Evolutionary conservation across 2,797 vertebrate species (phyloP).

Genomic region (Potorous gilbertii): DNA sequence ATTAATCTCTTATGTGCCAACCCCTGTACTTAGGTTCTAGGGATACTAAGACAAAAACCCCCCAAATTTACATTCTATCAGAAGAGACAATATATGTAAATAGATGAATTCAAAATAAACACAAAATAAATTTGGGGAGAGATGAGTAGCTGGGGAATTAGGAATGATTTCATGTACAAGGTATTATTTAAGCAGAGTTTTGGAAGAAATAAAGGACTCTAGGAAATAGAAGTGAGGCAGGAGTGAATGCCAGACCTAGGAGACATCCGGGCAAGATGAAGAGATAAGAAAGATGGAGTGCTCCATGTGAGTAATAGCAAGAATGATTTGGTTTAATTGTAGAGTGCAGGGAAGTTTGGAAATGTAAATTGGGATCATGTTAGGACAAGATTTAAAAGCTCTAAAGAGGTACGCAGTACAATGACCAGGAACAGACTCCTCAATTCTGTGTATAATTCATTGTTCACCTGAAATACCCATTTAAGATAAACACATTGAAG

Average conservation of each 20-base stretch:
- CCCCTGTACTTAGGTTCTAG: background rate
- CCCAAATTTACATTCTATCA: background rate
- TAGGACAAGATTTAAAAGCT: background rate
- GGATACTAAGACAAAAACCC: background rate
- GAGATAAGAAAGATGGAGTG: background rate
- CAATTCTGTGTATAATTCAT: background rate
- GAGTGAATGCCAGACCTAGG: background rate
- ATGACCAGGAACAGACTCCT: background rate
- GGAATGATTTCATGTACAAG: background rate
- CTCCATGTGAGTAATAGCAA: background rate
- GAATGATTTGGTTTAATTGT: background rate
- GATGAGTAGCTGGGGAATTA: background rate
- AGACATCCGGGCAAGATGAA: background rate
- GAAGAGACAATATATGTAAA: background rate
- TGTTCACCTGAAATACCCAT: background rate
- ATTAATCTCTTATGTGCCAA: background rate
- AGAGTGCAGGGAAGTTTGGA: background rate
- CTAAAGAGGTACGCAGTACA: background rate
- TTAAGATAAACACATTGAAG: background rate
- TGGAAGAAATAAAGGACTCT: background rate
- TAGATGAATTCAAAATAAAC: background rate
- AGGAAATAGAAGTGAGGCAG: background rate
- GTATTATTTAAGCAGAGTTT: background rate
- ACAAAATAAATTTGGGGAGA: background rate
- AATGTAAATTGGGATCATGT: background rate